Evolutionary conservation across 2,797 vertebrate species (phyloP), one percentile per base, ranked within the genome.

Genomic region (Dendrocincla fuliginosa): DNA sequence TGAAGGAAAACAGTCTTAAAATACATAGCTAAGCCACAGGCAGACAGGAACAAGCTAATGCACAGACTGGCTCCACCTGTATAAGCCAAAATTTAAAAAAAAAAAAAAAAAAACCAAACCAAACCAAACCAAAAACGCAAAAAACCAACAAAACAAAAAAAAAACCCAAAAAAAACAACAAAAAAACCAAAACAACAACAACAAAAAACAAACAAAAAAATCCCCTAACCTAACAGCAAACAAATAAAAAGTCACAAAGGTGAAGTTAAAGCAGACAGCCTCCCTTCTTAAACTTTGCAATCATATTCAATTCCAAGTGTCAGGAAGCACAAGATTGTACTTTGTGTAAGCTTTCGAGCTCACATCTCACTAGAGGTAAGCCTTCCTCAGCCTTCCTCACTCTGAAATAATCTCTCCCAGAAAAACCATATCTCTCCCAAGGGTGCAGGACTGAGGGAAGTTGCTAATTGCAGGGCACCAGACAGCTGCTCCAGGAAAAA

Each of bases 41-140:
- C 79, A 94, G 87, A 96, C 94, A 97, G 94, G 96, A 97, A 97
- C 90, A 96, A 46, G 69, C 85, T 65, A 96, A 97, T 92, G 93
- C 93, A 96, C 94, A 91, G 96, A 90, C 96, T 94, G 95, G 83
- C 89, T 97, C 84, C 44, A 96, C 93, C 89, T 95, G 69, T 50
- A 57, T 64, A 82, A 95, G 60, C 37, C 65, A 90, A 44, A 67
- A 74, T 73, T 69, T 39, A 44, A 44, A 18, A 44, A 10, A 10
- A 18, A 10, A 44, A 20, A 20, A 44, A 20, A 10, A 42, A 16
- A 42, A 42, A 41, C 41, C 11, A 39, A 39, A 39, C 11, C 11
- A 39, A 39, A 39, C 11, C 39, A 39, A 39, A 39, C 11, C 39
- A 39, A 39, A 39, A 39, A n/a, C n/a, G n/a, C 16, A 16, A 17